Base-by-base conservation (phyloP, 2,113 vertebrate genomes). In the Myotis davidii region DNA sequence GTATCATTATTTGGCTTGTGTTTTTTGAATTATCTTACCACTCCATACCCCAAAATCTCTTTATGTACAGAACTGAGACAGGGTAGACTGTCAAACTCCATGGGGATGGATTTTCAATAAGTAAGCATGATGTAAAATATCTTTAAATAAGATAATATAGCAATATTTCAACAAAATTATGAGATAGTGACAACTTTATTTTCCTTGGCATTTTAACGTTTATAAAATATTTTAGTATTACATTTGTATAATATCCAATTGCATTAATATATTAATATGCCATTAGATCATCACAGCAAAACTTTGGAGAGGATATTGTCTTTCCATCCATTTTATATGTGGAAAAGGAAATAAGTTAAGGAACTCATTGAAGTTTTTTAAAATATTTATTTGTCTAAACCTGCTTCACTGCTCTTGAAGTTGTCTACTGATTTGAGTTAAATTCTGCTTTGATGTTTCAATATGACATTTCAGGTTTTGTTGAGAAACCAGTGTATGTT, bases 201-300 rank as follows among this genome's bases (percentile, higher is more conserved):
- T 90, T 73, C 45, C 34, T 74, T 86, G 34, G 18, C 12, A 74
- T 92, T 86, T 91, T 78, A 78, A 86, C 9, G 39, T 82, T 85
- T 85, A 39, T 72, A 42, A 88, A 85, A 72, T 72, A 86, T 82
- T 88, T 93, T 74, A 64, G 48, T 67, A 34, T 56, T 48, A 6
- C 8, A 74, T 94, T 73, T 91, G 27, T 64, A 13, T 74, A 50
- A 39, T 42, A 73, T 18, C 10, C 48, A 70, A 59, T 27, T 37
- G 9, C 27, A 69, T 37, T 83, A 37, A 32, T 39, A 29, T 85
- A 8, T 72, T 65, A 13, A 61, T 50, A n/a, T 56, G 61, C 34
- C 91, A 52, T 34, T 89, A 50, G 12, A 56, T 90, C 20, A 65
- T 91, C 52, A 70, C 3, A 42, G 14, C 6, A 86, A 76, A 90